Evolutionary conservation across 2,113 vertebrate genomes (phyloP).

Genomic region (Plecotus auritus): DNA sequence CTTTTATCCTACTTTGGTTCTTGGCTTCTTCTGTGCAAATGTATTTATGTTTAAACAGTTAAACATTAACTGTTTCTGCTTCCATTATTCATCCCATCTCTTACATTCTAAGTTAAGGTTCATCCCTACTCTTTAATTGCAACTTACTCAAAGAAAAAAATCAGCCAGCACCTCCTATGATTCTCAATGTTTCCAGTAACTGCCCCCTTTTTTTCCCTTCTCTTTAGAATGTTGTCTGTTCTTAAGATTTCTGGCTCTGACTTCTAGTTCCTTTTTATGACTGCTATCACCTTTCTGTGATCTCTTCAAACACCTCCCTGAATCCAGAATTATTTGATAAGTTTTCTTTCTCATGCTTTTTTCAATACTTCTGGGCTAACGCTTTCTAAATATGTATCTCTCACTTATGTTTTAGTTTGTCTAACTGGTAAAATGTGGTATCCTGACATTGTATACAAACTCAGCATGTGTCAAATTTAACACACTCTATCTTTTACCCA

Average conservation of each 20-base stretch:
- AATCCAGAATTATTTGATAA: not conserved
- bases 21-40: not conserved
- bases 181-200: not conserved
- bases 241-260: not conserved
- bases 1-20: not conserved
- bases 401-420: not conserved
- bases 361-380: not conserved
- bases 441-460: not conserved
- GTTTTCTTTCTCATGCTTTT: not conserved
- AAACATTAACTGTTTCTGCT: not conserved
- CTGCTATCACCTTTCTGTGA: not conserved
- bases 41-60: not conserved
- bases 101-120: not conserved
- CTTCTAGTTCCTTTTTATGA: not conserved
- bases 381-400: not conserved
- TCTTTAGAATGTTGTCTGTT: not conserved
- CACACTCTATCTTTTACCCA: not conserved
- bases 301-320: not conserved
- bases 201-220: not conserved
- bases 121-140: not conserved
- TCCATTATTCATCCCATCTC: not conserved
- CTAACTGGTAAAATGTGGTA: not conserved
- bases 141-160: not conserved
- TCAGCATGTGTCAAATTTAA: not conserved
- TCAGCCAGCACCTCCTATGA: not conserved